Evolutionary conservation across 1,140 invertebrate genomes (phyloP).

Genomic region (Amyelois transitella): DNA sequence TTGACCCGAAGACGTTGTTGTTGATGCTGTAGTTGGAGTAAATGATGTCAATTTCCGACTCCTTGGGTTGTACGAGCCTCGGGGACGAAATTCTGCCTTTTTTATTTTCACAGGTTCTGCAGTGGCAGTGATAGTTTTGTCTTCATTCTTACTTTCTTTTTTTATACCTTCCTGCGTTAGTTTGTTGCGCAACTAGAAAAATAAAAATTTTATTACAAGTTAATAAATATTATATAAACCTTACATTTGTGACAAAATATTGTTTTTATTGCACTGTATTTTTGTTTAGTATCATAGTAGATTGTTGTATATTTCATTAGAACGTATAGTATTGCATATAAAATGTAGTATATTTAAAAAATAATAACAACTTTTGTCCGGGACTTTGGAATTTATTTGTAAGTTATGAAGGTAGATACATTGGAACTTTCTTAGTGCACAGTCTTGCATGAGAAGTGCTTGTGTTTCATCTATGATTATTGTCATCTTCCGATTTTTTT

Average conservation of each 20-base stretch:
- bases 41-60: conserved; percentile 36
- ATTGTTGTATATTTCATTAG: too few relatives aligned
- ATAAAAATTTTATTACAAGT: too few relatives aligned
- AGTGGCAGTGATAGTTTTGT: conserved; percentile 22
- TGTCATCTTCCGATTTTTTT: too few relatives aligned
- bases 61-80: conserved; percentile 41
- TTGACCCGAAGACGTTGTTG: conserved; percentile 17
- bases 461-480: too few relatives aligned
- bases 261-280: background rate
- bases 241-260: background rate
- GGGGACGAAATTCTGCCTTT: conserved; percentile 33
- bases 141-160: conserved; percentile 23
- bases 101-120: conserved; percentile 25
- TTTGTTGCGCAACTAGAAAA: conserved; percentile 31
- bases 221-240: background rate
- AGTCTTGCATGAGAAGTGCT: too few relatives aligned
- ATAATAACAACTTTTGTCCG: too few relatives aligned
- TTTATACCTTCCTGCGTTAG: conserved; percentile 20
- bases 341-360: too few relatives aligned
- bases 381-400: too few relatives aligned
- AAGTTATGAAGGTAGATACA: too few relatives aligned
- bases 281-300: background rate
- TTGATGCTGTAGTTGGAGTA: conserved; percentile 21
- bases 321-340: too few relatives aligned
- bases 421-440: too few relatives aligned